Evolutionary conservation across 2,113 vertebrate genomes (phyloP).

Genomic region (Porphyrio hochstetteri): DNA sequence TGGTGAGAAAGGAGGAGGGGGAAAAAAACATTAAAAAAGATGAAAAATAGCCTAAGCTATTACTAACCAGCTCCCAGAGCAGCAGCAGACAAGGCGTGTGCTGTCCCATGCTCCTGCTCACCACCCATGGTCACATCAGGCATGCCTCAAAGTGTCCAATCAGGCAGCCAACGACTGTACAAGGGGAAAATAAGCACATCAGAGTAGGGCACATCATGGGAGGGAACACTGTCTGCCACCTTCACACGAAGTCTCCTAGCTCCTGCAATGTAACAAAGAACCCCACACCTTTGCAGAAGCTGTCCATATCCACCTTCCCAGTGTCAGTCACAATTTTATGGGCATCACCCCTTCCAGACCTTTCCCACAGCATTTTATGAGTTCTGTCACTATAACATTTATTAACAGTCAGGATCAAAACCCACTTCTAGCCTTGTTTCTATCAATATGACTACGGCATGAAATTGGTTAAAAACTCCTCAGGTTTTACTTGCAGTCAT

Average conservation of each 20-base stretch:
- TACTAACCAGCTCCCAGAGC: not conserved
- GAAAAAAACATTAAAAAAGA: not conserved
- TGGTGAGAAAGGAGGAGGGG: rapidly evolving
- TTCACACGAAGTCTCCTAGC: not conserved
- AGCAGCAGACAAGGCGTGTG: not conserved
- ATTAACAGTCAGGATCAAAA: not conserved
- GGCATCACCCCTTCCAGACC: not conserved
- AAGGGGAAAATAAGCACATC: not conserved
- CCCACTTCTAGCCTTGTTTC: not conserved
- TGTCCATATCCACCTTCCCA: not conserved
- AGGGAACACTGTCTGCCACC: not conserved
- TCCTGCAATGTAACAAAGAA: not conserved
- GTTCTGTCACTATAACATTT: not conserved
- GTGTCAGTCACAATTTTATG: not conserved
- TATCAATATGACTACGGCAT: not conserved
- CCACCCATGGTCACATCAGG: not conserved
- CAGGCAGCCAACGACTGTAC: not conserved
- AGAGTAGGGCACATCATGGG: too few relatives aligned
- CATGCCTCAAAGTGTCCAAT: not conserved
- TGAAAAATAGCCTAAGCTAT: not conserved
- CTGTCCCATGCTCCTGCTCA: not conserved
- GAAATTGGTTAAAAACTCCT: not conserved
- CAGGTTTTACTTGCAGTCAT: not conserved
- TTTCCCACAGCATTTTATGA: not conserved
- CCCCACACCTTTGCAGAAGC: not conserved